Conservation (phyloP, 1,140 invertebrate genomes). For the Heliothis subflexa region DNA sequence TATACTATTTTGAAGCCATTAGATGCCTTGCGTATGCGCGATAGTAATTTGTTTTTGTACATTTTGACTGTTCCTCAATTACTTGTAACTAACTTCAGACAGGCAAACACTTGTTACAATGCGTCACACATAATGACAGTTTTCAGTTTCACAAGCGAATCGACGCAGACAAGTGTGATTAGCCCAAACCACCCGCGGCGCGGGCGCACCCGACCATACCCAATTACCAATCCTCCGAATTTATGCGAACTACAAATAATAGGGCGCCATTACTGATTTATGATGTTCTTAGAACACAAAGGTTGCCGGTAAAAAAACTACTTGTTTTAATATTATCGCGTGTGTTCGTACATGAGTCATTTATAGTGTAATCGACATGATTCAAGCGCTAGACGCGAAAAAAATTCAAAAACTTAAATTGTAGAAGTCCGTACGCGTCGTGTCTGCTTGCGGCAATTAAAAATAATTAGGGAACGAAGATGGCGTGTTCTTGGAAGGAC, state of each 20-base stretch:
- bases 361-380: slow-evolving; percentile 63
- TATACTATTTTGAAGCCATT: not conserved
- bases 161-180: slow-evolving; percentile 30
- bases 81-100: not conserved
- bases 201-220: slow-evolving; percentile 42
- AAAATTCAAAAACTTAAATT: slow-evolving; percentile 74
- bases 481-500: slow-evolving; percentile 81
- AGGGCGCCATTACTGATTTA: slow-evolving; percentile 78
- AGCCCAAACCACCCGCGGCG: slow-evolving; percentile 67
- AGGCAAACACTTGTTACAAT: not conserved
- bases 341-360: slow-evolving; percentile 70
- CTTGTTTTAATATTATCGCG: slow-evolving; percentile 62
- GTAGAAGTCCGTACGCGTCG: slow-evolving; percentile 77
- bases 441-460: slow-evolving; percentile 82
- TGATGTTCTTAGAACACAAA: slow-evolving; percentile 66
- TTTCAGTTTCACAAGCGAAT: slow-evolving; percentile 16
- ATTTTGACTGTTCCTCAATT: not conserved
- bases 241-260: slow-evolving; percentile 75
- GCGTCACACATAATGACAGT: slow-evolving; percentile 9
- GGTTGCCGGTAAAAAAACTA: slow-evolving; percentile 64
- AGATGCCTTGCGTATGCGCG: not conserved
- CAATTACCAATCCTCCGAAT: slow-evolving; percentile 66
- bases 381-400: slow-evolving; percentile 80
- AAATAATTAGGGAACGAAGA: slow-evolving; percentile 83
- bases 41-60: not conserved